Percentiles rank a stretch among this genome's conserved stretches.
Evolutionary conservation across 2,888 invertebrate genomes (phyloP).

Genomic region (Eilema griseolum): DNA sequence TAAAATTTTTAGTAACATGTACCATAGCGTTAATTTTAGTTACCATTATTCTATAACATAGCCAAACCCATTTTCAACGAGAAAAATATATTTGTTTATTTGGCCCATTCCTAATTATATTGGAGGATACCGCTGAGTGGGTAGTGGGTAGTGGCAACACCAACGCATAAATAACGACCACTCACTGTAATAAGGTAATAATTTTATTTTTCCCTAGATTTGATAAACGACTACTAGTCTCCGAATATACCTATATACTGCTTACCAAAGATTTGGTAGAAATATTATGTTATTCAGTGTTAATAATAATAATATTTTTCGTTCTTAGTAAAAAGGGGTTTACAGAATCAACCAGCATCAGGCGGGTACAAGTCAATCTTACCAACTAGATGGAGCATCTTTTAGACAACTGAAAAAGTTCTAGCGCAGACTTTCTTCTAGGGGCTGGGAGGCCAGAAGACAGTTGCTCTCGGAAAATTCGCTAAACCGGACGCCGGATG

Average conservation of each 20-base stretch:
- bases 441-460: too few species aligned
- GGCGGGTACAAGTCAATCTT: too few species aligned
- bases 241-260: not conserved
- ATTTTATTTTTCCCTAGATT: conserved; percentile 25
- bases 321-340: too few species aligned
- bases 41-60: not conserved
- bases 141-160: conserved; percentile 31
- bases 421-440: too few species aligned
- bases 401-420: too few species aligned
- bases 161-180: conserved; percentile 39
- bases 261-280: not conserved
- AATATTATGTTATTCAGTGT: not conserved
- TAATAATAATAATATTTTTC: too few species aligned
- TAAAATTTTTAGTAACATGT: too few species aligned
- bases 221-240: conserved; percentile 26
- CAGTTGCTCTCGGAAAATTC: too few species aligned
- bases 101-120: conserved; percentile 32
- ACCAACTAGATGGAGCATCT: too few species aligned
- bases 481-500: too few species aligned
- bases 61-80: conserved; percentile 19
- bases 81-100: conserved; percentile 24
- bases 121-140: conserved; percentile 21
- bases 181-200: conserved; percentile 43
- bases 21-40: not conserved
- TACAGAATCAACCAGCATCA: too few species aligned